phyloP scores from a whole-genome alignment of 2,113 vertebrate species.

The Rhynchomys soricoides region DNA sequence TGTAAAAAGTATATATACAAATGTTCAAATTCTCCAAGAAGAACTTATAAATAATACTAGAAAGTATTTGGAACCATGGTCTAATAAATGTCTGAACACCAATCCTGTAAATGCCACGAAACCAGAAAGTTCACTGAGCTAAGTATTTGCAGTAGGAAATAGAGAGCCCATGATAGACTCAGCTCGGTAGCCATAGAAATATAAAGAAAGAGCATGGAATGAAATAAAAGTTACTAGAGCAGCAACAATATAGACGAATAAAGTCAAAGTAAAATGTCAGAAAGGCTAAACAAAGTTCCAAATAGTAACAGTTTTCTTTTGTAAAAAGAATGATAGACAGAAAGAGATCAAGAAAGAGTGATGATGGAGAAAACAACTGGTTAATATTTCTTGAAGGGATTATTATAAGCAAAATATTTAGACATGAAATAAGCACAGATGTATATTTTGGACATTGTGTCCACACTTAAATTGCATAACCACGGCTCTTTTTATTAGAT shows the following conservation, averaged over 20 bases:
- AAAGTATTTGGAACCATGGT: slow-evolving; percentile 18
- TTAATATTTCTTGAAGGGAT: not conserved
- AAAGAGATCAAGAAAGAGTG: not conserved
- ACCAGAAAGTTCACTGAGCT: not conserved
- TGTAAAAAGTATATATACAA: not conserved
- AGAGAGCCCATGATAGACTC: not conserved
- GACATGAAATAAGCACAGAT: not conserved
- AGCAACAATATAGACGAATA: not conserved
- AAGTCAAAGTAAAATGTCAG: not conserved
- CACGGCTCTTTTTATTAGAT: not conserved
- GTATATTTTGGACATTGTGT: not conserved
- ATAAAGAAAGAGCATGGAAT: not conserved
- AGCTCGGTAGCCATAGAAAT: not conserved
- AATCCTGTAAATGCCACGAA: not conserved
- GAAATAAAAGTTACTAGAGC: not conserved
- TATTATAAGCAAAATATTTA: not conserved
- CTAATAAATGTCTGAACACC: not conserved
- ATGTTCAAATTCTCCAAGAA: not conserved
- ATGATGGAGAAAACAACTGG: not conserved
- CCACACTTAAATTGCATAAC: not conserved
- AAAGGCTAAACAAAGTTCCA: not conserved
- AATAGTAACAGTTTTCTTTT: not conserved
- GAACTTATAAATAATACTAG: not conserved
- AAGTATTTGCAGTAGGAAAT: not conserved
- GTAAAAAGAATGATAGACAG: not conserved